Conservation (phyloP, 2,797 vertebrate species). For the Pogonophryne albipinna region DNA sequence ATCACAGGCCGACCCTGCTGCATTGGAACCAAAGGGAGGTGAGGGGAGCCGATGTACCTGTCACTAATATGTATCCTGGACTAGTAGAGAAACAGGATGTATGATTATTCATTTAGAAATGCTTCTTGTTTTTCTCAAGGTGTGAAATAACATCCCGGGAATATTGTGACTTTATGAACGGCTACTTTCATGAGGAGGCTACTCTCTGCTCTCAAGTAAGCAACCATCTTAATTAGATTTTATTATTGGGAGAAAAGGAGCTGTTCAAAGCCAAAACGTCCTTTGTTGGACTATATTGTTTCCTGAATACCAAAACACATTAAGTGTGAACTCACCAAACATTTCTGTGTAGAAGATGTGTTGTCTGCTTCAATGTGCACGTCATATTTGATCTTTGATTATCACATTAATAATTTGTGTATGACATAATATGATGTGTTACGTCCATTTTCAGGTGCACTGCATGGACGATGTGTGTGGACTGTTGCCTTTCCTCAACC, state of each 20-base stretch:
- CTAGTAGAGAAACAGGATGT: neutral
- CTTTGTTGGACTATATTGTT: neutral
- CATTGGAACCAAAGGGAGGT: slow-evolving; percentile 97
- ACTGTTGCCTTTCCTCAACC: slow-evolving; percentile 97
- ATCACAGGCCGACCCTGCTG: slow-evolving; percentile 96
- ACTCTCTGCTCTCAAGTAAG: slow-evolving; percentile 97
- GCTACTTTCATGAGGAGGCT: slow-evolving; percentile 98
- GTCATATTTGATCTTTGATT: slow-evolving; percentile 1
- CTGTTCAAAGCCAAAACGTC: neutral
- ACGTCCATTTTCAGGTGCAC: slow-evolving; percentile 87
- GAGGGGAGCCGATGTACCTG: slow-evolving; percentile 21
- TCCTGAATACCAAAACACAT: neutral
- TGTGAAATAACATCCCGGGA: slow-evolving; percentile 99
- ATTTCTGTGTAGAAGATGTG: too few species aligned
- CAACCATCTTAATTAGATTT: neutral
- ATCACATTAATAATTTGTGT: neutral
- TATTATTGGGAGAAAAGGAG: neutral
- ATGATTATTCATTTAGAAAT: neutral
- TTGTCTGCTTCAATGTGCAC: neutral
- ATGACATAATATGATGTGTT: neutral
- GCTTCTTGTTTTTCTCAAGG: slow-evolving; percentile 73
- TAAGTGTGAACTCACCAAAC: too few species aligned
- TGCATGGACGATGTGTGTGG: slow-evolving; percentile 99
- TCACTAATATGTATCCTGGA: neutral
- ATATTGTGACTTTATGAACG: slow-evolving; percentile 98